Evolutionary conservation across 92 coral and sea anemone species (phyloP), one percentile per base, ranked within the genome.

Genomic region (Porites rus): DNA sequence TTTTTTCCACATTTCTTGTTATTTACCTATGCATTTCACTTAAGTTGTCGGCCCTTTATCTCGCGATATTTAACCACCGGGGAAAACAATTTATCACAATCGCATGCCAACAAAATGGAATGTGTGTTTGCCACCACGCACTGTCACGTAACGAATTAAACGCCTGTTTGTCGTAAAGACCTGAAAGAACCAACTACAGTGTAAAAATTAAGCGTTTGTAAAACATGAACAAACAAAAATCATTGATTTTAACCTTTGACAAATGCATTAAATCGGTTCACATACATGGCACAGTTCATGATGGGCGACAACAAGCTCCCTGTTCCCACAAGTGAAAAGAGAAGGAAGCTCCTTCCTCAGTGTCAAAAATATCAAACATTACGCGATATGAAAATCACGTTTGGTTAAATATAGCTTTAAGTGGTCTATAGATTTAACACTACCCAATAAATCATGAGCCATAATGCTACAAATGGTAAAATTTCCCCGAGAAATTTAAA

Each of bases 41-140:
- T 18, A 38, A 61, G 65, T 54, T 19, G 16, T 21, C 24, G 10
- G 38, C 18, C 10, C 14, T 18, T 25, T 28, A 22, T 71, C 18
- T 18, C 43, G 19, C 56, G 86, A 58, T 59, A 70, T 76, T 38
- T 59, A 20, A 69, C 77, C 13, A 22, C 3, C 59, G 51, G 54
- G 86, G 58, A 28, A 24, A 70, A 81, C 71, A 71, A 66, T 81
- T 56, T 59, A 69, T 10, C 60, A 14, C 11, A 74, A 58, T n/a
- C 3, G 86, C 61, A 81, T 78, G 86, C 78, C 56, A 81, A 72
- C 77, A 10, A 81, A 81, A 69, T 81, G 86, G 85, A 70, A 81
- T 81, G 78, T 43, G 43, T 51, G 20, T 38, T 22, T 72, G 43
- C 28, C 86, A 20, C 76, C 68, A 28, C 67, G 65, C 56, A 24